Conservation (phyloP, 2,113 vertebrate species). For the Daboia siamensis region DNA sequence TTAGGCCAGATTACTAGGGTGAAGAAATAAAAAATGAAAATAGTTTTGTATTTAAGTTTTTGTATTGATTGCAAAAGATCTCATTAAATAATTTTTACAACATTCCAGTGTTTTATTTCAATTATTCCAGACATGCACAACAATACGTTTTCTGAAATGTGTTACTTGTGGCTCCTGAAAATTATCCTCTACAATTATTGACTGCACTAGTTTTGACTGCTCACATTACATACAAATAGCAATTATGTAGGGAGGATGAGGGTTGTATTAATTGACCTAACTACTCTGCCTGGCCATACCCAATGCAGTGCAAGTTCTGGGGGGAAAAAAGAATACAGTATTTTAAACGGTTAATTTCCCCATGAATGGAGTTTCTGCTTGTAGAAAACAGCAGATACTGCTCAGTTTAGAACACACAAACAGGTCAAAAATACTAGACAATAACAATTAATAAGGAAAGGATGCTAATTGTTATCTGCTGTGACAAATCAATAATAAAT, state of each 20-base stretch:
- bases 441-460: not conserved
- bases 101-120: conserved; percentile 45
- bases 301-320: not conserved
- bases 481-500: not conserved
- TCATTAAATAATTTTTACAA: conserved; percentile 77
- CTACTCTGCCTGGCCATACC: not conserved
- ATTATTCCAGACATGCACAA: not conserved
- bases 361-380: not conserved
- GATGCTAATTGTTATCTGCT: not conserved
- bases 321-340: not conserved
- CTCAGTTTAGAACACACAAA: not conserved
- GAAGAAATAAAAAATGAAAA: conserved; percentile 64
- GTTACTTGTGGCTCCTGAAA: not conserved
- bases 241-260: not conserved
- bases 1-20: conserved; percentile 65
- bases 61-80: conserved; percentile 77
- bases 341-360: not conserved
- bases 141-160: not conserved
- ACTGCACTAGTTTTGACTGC: not conserved
- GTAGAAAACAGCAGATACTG: not conserved
- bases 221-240: not conserved
- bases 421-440: not conserved
- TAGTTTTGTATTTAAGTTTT: conserved; percentile 82
- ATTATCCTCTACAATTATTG: not conserved
- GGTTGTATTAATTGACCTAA: not conserved